Evolutionary conservation across 1,140 invertebrate genomes (phyloP).

Genomic region (Neodiprion virginianus): DNA sequence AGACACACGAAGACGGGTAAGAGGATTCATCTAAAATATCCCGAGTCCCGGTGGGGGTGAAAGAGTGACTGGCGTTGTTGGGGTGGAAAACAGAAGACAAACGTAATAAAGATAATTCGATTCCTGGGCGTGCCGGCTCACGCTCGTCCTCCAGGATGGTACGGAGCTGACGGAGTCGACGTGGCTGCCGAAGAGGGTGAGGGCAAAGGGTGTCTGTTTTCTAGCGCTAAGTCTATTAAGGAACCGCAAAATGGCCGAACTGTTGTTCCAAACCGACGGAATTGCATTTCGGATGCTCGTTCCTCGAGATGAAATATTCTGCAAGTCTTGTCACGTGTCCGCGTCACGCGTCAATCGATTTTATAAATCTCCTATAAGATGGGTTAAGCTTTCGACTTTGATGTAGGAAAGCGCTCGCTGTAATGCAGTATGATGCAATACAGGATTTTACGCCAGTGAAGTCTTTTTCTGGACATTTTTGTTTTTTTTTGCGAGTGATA

Average conservation of each 20-base stretch:
- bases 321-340: too few relatives aligned
- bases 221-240: conserved; percentile 51
- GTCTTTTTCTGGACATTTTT: too few relatives aligned
- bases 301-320: too few relatives aligned
- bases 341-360: too few relatives aligned
- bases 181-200: conserved; percentile 18
- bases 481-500: too few relatives aligned
- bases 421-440: too few relatives aligned
- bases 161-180: conserved; percentile 11
- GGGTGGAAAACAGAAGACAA: conserved; percentile 52
- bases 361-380: too few relatives aligned
- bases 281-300: neutral
- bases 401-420: too few relatives aligned
- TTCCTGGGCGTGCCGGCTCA: conserved; percentile 41
- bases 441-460: too few relatives aligned
- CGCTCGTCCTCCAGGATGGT: conserved; percentile 9
- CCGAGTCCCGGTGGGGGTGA: conserved; percentile 19
- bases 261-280: conserved; percentile 24
- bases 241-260: conserved; percentile 42
- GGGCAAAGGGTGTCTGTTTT: neutral
- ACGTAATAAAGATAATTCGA: conserved; percentile 60
- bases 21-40: neutral
- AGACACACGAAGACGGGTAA: too few relatives aligned
- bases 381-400: too few relatives aligned
- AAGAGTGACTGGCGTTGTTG: conserved; percentile 47